Percentiles rank a stretch among this genome's conserved stretches.
Conservation (phyloP, 1,140 invertebrate genomes). For the Drosophila nebulosa region DNA sequence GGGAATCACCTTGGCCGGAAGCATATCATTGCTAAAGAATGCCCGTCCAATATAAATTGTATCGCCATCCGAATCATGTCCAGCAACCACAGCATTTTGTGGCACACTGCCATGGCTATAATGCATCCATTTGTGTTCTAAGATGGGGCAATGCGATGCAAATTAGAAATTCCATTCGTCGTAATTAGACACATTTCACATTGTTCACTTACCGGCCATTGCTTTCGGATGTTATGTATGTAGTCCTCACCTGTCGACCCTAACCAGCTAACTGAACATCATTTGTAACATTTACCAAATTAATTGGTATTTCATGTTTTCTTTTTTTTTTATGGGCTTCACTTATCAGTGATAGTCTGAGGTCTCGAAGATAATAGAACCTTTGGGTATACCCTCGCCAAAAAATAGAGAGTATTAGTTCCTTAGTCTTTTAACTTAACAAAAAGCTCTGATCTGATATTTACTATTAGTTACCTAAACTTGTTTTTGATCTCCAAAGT, state of each 20-base stretch:
- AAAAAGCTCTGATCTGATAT: no score
- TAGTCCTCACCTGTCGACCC: background rate
- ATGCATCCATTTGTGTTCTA: conserved; percentile 59
- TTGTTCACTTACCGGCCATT: background rate
- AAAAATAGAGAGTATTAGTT: background rate
- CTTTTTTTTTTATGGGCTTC: background rate
- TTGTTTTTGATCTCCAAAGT: no score
- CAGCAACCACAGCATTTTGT: conserved; percentile 84
- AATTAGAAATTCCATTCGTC: background rate
- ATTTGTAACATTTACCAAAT: background rate
- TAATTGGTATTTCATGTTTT: background rate
- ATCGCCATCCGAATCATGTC: conserved; percentile 86
- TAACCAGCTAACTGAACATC: background rate
- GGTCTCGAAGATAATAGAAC: background rate
- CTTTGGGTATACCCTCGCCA: background rate
- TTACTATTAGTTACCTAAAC: no score
- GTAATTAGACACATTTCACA: background rate
- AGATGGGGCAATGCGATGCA: background rate
- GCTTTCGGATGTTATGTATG: background rate
- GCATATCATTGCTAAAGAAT: conserved; percentile 86
- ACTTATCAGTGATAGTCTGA: background rate
- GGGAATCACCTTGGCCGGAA: conserved; percentile 90
- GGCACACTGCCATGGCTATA: conserved; percentile 62
- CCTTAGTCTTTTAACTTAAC: no score
- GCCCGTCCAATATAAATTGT: conserved; percentile 89